Evolutionary conservation across 2,888 invertebrate species (phyloP), one percentile per base, ranked within the genome.

Genomic region (Synanthedon formicaeformis): DNA sequence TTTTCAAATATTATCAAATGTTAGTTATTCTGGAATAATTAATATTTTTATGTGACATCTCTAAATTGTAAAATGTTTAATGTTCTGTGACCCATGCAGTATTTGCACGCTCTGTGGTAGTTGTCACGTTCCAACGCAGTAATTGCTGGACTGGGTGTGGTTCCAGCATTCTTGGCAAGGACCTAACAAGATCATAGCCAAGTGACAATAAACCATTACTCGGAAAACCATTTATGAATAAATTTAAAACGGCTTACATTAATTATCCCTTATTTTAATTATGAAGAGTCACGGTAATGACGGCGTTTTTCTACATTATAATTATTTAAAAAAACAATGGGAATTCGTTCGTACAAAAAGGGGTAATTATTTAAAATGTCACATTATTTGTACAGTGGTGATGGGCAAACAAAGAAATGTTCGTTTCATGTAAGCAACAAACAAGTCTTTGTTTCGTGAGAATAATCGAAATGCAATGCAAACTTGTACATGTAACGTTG

Each of bases 361-460:
- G 34, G 16, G 59, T 59, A 69, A 75, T 75, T 76, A 72, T 71
- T 66, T 57, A 59, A 73, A 75, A 76, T 76, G 75, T 73, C 74
- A 69, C 70, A 67, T 69, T 66, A 68, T 71, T 61, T 66, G 62
- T 64, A 58, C 57, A 55, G 61, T 59, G 55, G 52, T 51, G 48
- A 53, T 54, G 50, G 52, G 50, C 48, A 50, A 58, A 56, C 60
- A 54, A 50, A 56, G 59, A 51, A 49, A 45, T 45, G 45, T 45
- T 13, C 14, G 12, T 45, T 53, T 57, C 57, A 60, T 62, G 16
- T 50, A 41, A 40, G 41, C 59, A 50, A 41, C 50, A 51, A 50
- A 56, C 55, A 59, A 40, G 14, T 1, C 61, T 62, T 65, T 63
- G 62, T 68, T 65, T 60, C 64, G 63, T 71, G 70, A 60, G 71